Base-by-base conservation (phyloP, 2,113 vertebrate species). In the Gavia stellata region DNA sequence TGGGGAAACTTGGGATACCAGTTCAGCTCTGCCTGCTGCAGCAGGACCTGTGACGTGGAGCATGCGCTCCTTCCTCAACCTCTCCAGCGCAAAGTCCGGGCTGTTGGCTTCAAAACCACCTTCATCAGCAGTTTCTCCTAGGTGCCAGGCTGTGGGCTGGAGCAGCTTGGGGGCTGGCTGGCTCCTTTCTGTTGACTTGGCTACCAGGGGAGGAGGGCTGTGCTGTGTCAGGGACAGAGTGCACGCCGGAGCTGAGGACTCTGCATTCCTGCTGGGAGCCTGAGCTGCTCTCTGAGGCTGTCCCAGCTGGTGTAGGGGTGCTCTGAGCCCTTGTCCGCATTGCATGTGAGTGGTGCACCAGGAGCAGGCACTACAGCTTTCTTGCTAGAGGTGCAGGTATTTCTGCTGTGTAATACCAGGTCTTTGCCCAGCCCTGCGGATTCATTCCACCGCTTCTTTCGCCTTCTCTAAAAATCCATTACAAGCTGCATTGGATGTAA, bases 51-150 rank as follows among this genome's bases (percentile, higher is more conserved):
- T 2, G 5, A 5, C 40, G 26, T 0, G 1, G 90, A 79, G 87
- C 71, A 15, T 63, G 80, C 0, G 0, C 38, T 59, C 61, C 75
- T 81, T 42, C 90, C 34, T 79, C 34, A 75, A 73, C 87, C 44
- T 45, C 62, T 58, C 31, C 87, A 91, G 93, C 25, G 1, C 94
- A 94, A 96, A 97, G 93, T 97, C 90, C 19, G 0, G 15, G 73
- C 53, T 56, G 44, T 75, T 93, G 95, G 87, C 95, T 79, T 50
- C 45, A 62, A 52, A 90, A 75, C 19, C 3, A 0, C 61, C 66
- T 74, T 68, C 36, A 36, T 95, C 93, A 93, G 95, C 96, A 90
- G 58, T 93, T 96, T 82, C 38, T 81, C 17, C 1, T 8, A 34
- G 79, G 86, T 94, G 74, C 88, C 50, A 68, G 86, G 52, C 68